Percentiles rank a stretch among this genome's conserved stretches.
phyloP scores from a whole-genome alignment of 2,888 invertebrate species.

The Ctena decussata region DNA sequence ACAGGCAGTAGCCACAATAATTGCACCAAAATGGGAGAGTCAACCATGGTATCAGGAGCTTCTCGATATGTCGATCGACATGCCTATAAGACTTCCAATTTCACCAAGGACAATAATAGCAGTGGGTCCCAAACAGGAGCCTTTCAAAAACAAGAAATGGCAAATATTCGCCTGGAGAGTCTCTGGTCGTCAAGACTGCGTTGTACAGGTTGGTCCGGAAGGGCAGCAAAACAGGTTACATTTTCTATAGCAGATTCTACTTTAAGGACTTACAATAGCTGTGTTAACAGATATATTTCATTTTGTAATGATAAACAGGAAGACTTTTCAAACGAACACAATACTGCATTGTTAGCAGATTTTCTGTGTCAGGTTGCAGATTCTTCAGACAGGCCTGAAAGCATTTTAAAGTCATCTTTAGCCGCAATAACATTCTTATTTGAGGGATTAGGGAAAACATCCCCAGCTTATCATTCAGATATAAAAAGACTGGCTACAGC shows the following conservation, averaged over 20 bases:
- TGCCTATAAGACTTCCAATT: neutral
- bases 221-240: neutral
- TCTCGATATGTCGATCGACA: neutral
- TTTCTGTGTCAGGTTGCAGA: conserved; percentile 10
- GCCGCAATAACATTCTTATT: too few species aligned
- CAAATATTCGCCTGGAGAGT: conserved; percentile 11
- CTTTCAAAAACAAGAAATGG: conserved; percentile 10
- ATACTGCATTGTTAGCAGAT: conserved; percentile 2
- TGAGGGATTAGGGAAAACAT: too few species aligned
- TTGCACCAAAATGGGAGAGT: neutral
- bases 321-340: conserved; percentile 3
- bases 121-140: neutral
- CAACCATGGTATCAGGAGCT: conserved; percentile 1
- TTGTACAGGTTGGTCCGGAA: neutral
- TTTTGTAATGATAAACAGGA: neutral
- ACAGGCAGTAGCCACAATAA: conserved; percentile 2
- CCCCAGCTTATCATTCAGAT: too few species aligned
- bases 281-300: neutral
- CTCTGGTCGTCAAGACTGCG: conserved; percentile 9
- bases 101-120: conserved; percentile 5
- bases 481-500: too few species aligned
- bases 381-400: too few species aligned
- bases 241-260: neutral
- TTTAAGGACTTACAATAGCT: conserved; percentile 7
- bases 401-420: too few species aligned